These are phyloP conservation scores for Cotesia chilonis DNA, from an alignment of 1,140 invertebrate species.

Conservation along the genomic window DNA sequence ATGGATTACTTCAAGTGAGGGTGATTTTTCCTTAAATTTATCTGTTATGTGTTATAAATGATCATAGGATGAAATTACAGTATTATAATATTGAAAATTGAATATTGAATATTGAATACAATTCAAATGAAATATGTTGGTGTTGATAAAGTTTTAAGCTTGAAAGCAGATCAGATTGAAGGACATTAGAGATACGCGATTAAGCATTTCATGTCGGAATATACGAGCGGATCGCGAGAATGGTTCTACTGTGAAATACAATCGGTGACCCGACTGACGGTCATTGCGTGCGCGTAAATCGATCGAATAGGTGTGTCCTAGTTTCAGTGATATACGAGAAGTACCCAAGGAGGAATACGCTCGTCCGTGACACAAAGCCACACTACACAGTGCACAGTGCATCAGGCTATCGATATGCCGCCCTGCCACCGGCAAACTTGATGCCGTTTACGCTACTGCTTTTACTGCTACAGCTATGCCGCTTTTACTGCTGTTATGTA, in stretches of 20 bases:
- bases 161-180: background rate
- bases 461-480: no score
- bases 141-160: conserved; percentile 8
- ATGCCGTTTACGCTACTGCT: no score
- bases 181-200: conserved; percentile 9
- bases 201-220: conserved; percentile 20
- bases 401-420: background rate
- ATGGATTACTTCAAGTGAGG: no score
- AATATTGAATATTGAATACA: no score
- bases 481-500: no score
- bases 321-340: conserved; percentile 34
- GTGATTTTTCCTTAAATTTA: no score
- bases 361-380: conserved; percentile 26
- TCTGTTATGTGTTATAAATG: no score
- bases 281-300: conserved; percentile 40
- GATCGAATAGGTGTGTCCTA: conserved; percentile 39
- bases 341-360: conserved; percentile 27
- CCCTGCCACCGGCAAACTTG: no score
- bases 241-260: conserved; percentile 37
- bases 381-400: conserved; percentile 18
- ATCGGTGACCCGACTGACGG: conserved; percentile 39
- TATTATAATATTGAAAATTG: no score
- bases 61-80: no score
- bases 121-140: no score
- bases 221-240: conserved; percentile 27